Evolutionary conservation across 2,888 invertebrate species (phyloP), one percentile per base, ranked within the genome.

Genomic region (Nemotelus nigrinus): DNA sequence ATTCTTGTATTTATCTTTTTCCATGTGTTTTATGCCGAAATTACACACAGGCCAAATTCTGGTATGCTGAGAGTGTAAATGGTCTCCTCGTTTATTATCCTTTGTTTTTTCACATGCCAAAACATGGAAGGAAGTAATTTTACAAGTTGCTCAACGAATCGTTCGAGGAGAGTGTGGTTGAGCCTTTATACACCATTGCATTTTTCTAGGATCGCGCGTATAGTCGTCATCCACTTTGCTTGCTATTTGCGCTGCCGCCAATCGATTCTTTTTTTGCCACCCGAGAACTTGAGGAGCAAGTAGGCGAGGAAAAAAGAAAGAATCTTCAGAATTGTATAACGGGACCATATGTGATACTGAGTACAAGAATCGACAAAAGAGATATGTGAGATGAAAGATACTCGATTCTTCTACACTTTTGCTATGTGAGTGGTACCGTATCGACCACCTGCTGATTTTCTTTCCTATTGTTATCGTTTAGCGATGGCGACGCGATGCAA

Each of bases 281-380:
- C 8, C 2, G 7, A 53, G 53, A n/a, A 53, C 8, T 53, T 53
- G 53, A 2, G 39, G n/a, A 47, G 39, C 47, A 63, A 57, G 25
- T 57, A 50, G 7, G n/a, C 10, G 57, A 57, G 4, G 58, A 58
- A 58, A 58, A 58, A 58, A 58, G 64, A 47, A 67, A 53, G 68
- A 68, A 25, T 25, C 25, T 53, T 68, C 45, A 1, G 60, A 72
- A 72, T 72, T 72, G 72, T 72, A 72, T 72, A 72, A 72, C 72
- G 72, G 72, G 44, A 72, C 72, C 72, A 72, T 72, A 72, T 72
- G 72, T 60, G 72, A 72, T 72, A 58, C 60, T 47, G 25, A 70
- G 55, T 67, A 57, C 57, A 25, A 25, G 25, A 25, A 47, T 68
- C 58, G 10, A 72, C 72, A 72, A 72, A 72, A 72, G 1, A 25